Evolutionary conservation across 2,888 invertebrate species (phyloP), one percentile per base, ranked within the genome.

Genomic region (Pristionchus arcanus): DNA sequence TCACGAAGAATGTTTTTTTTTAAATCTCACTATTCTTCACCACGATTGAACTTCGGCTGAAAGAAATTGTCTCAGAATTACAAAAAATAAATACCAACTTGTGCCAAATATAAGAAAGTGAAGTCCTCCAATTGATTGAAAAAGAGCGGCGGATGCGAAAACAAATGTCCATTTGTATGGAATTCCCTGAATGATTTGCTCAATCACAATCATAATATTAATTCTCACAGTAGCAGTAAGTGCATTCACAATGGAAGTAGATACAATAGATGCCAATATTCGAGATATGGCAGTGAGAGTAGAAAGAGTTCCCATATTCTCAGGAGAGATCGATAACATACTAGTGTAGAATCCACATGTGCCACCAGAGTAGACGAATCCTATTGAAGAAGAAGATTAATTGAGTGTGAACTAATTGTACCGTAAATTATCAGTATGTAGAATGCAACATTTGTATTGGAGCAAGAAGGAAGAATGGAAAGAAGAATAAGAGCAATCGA

Each of bases 221-320:
- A 13, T 21, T 21, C 37, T 42, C 21, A 77, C 77, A 77, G 55
- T 34, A 11, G 84, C 84, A 31, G 55, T 59, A 28, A 84, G 55
- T 84, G 84, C 84, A 84, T 84, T 84, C 28, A 84, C 84, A 21
- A 84, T 84, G 7, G 84, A 84, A 34, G 84, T 55, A 2, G 84
- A 84, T 55, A 21, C 21, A 28, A 84, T 28, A 13, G 55, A 15
- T 28, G 55, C 84, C 11, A 28, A 25, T 13, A 84, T 31, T 31
- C 84, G 25, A n/a, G 84, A 84, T 28, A 84, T 55, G 3, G 55
- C 59, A 21, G 55, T 21, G n/a, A 84, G 53, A 19, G 55, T 55
- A 28, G 84, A 53, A 28, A 84, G 53, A 42, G 84, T 84, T 15
- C 84, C 84, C 31, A 84, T 84, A 34, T 84, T 84, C 19, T 53